Base-by-base conservation (phyloP, 2,888 invertebrate species). In the Aphodius granarius region DNA sequence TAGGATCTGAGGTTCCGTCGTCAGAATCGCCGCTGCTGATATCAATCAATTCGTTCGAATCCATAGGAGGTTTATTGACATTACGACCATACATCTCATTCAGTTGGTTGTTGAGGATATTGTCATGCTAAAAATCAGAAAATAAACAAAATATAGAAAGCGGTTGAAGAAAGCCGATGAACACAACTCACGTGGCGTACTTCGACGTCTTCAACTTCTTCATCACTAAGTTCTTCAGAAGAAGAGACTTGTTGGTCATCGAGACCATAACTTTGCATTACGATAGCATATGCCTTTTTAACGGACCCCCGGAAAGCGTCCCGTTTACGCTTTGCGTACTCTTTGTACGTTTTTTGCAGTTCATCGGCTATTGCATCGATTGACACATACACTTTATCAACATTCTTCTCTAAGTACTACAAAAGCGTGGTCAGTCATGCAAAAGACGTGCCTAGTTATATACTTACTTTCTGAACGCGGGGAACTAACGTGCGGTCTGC, bases 301-400 rank as follows among this genome's bases (percentile, higher is more conserved):
- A 96, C 95, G 85, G 93, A 88, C 75, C 91, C 90, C 83, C 93
- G 91, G 86, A 97, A 96, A n/a, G 94, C 93, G 75, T 89, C 91
- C 77, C 93, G 91, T 87, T 96, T 96, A 83, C 94, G 93, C 83
- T 93, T 92, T 76, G 91, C 90, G 88, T 97, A 97, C 83, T 97
- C 96, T 74, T 92, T 89, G 83, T 91, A 92, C 81, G 91, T 91
- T 82, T 90, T 91, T 88, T 94, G 94, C 73, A 96, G 89, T 81
- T 92, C 91, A 85, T 94, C 93, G 81, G 95, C 94, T 94, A 96
- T 95, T 84, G 92, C 91, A 84, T 93, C 92, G 76, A 95, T 93
- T 89, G 96, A 95, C 79, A 96, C 91, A 85, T 92, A 94, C 5
- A 93, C 92, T 87, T 94, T 92, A 82, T 94, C 92, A 78, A 93